Evolutionary conservation across 1,140 invertebrate genomes (phyloP).

Genomic region (Leucophenga varia): DNA sequence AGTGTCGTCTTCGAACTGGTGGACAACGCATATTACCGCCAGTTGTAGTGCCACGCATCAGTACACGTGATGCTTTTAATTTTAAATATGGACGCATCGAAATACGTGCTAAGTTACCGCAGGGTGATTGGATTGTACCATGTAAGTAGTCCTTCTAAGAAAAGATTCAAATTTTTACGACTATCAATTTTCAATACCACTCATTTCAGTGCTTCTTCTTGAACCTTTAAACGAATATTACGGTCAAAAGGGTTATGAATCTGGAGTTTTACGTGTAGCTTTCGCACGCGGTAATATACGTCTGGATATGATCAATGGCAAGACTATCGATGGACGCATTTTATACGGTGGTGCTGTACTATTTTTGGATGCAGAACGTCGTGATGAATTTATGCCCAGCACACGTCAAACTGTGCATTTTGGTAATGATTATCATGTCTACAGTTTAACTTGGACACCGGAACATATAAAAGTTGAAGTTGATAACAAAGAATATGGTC

Average conservation of each 20-base stretch:
- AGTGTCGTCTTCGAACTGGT: no score
- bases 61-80: conserved; percentile 66
- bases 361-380: conserved; percentile 26
- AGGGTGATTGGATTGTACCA: no score
- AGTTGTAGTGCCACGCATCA: conserved; percentile 67
- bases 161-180: no score
- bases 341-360: conserved; percentile 55
- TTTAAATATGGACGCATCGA: conserved; percentile 76
- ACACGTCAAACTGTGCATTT: conserved; percentile 34
- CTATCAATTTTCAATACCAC: no score
- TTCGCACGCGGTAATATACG: conserved; percentile 58
- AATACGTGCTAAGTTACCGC: conserved; percentile 74
- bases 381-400: conserved; percentile 32
- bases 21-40: no score
- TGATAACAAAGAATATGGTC: conserved; percentile 57
- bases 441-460: conserved; percentile 63
- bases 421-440: conserved; percentile 65
- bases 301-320: conserved; percentile 37
- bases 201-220: conserved; percentile 58
- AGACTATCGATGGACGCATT: conserved; percentile 33
- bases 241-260: conserved; percentile 38
- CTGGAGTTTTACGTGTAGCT: conserved; percentile 54
- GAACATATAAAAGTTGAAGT: conserved; percentile 59
- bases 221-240: conserved; percentile 34
- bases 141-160: no score